Evolutionary conservation across 2,113 vertebrate species (phyloP).

Genomic region (Dendropsophus ebraccatus): DNA sequence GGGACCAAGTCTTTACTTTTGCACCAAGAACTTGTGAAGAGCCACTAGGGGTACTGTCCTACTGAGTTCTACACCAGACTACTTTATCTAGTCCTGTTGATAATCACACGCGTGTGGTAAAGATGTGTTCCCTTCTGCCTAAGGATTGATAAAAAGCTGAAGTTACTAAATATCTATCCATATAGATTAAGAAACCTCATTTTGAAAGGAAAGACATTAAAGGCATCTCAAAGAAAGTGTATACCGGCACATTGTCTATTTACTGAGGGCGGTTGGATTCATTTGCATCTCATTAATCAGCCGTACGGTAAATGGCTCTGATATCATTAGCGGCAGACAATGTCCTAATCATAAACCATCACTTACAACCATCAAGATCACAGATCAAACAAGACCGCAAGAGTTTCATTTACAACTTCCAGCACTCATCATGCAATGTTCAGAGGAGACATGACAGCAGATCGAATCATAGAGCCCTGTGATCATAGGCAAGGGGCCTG

Average conservation of each 20-base stretch:
- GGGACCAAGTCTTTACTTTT: no score
- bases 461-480: background rate
- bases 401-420: background rate
- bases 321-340: constrained; percentile 22
- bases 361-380: background rate
- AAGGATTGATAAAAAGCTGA: background rate
- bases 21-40: no score
- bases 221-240: background rate
- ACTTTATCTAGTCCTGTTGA: background rate
- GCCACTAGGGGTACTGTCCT: background rate
- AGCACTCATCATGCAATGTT: background rate
- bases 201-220: background rate
- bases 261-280: background rate
- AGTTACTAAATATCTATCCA: background rate
- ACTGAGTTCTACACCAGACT: background rate
- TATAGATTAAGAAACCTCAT: background rate
- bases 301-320: background rate
- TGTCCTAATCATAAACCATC: constrained; percentile 4
- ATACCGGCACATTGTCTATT: background rate
- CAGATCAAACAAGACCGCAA: constrained; percentile 12
- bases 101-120: background rate
- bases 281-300: constrained; percentile 31
- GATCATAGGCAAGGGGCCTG: background rate
- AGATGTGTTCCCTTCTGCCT: background rate
- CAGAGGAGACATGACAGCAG: background rate